Base-by-base conservation (phyloP, 2,113 vertebrate genomes). In the Crotophaga sulcirostris region DNA sequence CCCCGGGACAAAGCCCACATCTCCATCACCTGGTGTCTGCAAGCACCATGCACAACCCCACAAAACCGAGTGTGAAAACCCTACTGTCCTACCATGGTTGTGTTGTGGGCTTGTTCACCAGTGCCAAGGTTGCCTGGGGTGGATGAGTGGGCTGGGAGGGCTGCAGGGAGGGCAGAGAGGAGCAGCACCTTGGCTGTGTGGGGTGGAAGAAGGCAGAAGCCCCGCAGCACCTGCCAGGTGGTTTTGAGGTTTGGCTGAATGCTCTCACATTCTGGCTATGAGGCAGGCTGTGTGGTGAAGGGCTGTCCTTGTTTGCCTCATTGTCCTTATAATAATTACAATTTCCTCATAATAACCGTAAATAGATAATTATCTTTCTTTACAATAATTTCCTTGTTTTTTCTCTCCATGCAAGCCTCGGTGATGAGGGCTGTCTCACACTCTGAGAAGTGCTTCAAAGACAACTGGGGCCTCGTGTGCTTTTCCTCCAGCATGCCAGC, bases 31-130 rank as follows among this genome's bases (percentile, higher is more conserved):
- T 19, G n/a, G 18, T 25, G 18, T 67, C 67, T 31, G 40, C 0
- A 3, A 51, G 34, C 59, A 73, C 18, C 73, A 10, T 2, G 10
- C n/a, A 31, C 33, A 45, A 24, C 64, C 26, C 36, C 6, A 9
- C 20, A 34, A 9, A 34, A 47, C 36, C 10, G 4, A 33, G 38
- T 34, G 38, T n/a, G 38, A 84, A n/a, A 60, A 33, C 8, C 20
- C 40, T 33, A 11, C 49, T 52, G 58, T n/a, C n/a, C 51, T 18
- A 23, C 40, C 4, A 0, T 9, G 14, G 51, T 7, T 56, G 40
- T 44, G 21, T 11, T 25, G 13, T 9, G 11, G 2, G 2, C 33
- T 24, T 47, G n/a, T 18, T 56, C 26, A 18, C 11, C 2, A 2
- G 13, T 10, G 64, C 23, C 2, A 3, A 40, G 34, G 52, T 23